Base-by-base conservation (phyloP, 2,797 vertebrate genomes). In the Premnoplex brunnescens region DNA sequence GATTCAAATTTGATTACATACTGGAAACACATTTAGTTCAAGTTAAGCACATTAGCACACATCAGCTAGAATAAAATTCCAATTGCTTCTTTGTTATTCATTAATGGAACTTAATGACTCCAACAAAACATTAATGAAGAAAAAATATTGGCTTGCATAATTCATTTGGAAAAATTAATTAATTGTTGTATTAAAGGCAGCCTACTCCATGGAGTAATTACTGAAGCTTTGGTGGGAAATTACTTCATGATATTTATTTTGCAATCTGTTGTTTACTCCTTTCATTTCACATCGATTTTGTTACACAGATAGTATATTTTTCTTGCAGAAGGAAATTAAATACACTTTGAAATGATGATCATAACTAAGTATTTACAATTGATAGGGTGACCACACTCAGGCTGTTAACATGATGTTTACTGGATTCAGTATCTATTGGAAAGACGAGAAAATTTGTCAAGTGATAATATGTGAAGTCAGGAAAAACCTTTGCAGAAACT, bases 121-220 rank as follows among this genome's bases (percentile, higher is more conserved):
- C 96, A 96, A 97, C 95, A 97, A 97, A 97, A 96, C 95, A 94
- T 96, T 98, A 98, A 98, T 97, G 97, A 97, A 97, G 95, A 97
- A 98, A 98, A 98, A 97, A 98, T 97, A 98, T 95, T 97, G 95
- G 89, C 91, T 97, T 97, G 94, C 96, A 97, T 98, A 98, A 98
- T 98, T 98, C 94, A 97, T 98, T 98, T 98, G 96, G 95, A 98
- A 98, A 98, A 97, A 98, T 93, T 98, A 98, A 98, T 97, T 97
- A 98, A 98, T 98, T 98, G 94, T 95, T 97, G 59, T 97, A 97
- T 97, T 98, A 98, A 97, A 96, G 95, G 91, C 94, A 96, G 91
- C 78, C 91, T 97, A 91, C 90, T 98, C 95, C 89, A 96, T 93
- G 89, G 69, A 95, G 92, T 97, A 97, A 97, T 98, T 97, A 96